Evolutionary conservation across 2,888 invertebrate genomes (phyloP).

Genomic region (Chydorus sphaericus): DNA sequence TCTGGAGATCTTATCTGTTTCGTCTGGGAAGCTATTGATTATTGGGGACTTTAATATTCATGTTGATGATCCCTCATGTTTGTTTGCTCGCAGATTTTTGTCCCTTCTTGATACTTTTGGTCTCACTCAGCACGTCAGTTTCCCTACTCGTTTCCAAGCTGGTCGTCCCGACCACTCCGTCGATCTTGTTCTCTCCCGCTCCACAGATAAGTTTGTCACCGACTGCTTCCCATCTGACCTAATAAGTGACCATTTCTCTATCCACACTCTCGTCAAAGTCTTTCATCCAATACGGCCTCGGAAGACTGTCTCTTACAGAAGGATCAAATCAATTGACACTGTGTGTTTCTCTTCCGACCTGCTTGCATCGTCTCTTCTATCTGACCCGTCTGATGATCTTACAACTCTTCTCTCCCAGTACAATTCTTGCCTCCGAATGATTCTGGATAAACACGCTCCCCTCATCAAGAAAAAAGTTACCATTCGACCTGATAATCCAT

Average conservation of each 20-base stretch:
- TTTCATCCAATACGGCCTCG: neutral
- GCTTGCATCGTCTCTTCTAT: neutral
- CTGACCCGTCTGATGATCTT: neutral
- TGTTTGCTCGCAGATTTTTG: neutral
- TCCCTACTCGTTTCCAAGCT: neutral
- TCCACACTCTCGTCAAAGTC: neutral
- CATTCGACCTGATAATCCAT: neutral
- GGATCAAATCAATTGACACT: neutral
- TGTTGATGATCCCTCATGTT: neutral
- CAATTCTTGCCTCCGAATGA: neutral
- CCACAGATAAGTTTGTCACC: neutral
- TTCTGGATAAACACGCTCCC: neutral
- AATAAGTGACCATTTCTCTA: neutral
- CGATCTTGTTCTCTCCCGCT: neutral
- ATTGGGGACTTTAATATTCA: neutral
- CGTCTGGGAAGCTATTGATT: neutral
- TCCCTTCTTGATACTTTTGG: neutral
- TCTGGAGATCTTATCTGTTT: neutral
- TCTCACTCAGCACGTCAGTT: neutral
- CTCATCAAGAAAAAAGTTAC: neutral
- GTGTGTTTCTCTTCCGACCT: neutral
- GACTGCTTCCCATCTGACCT: neutral
- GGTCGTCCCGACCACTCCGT: neutral
- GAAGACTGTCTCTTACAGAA: neutral
- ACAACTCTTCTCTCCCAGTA: neutral